phyloP scores from a whole-genome alignment of 2,113 vertebrate genomes.

The Canis aureus region DNA sequence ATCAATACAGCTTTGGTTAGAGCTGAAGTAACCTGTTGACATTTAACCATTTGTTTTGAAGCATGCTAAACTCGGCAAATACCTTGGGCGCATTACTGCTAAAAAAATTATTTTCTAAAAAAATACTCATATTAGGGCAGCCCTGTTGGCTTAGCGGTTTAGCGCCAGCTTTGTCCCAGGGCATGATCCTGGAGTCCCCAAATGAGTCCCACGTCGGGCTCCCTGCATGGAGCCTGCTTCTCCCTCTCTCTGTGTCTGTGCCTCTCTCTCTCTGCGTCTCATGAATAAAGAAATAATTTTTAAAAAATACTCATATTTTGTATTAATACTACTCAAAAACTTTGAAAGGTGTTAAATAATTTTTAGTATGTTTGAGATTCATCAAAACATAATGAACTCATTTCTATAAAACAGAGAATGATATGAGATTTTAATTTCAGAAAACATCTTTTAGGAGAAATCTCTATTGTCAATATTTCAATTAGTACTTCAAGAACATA shows the following conservation, averaged over 20 bases:
- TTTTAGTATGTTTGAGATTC: background rate
- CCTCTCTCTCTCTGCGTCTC: too few relatives aligned
- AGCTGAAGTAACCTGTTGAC: background rate
- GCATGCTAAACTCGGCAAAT: background rate
- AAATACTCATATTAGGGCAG: background rate
- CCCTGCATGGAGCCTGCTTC: too few relatives aligned
- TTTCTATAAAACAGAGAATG: background rate
- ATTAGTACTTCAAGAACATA: constrained; percentile 13
- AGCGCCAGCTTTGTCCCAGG: too few relatives aligned
- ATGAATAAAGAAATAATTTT: constrained; percentile 28
- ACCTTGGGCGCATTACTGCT: background rate
- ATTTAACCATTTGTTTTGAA: background rate
- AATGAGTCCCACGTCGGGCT: too few relatives aligned
- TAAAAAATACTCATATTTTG: background rate
- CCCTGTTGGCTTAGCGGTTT: too few relatives aligned
- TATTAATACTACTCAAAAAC: background rate
- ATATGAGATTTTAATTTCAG: background rate
- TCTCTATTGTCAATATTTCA: background rate
- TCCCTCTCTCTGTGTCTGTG: too few relatives aligned
- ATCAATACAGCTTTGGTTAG: background rate
- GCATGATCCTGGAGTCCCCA: too few relatives aligned
- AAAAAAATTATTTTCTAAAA: constrained; percentile 40
- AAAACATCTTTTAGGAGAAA: background rate
- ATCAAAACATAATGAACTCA: constrained; percentile 33
- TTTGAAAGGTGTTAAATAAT: background rate